Conservation (phyloP, 1,140 invertebrate genomes). For the Homalodisca vitripennis region DNA sequence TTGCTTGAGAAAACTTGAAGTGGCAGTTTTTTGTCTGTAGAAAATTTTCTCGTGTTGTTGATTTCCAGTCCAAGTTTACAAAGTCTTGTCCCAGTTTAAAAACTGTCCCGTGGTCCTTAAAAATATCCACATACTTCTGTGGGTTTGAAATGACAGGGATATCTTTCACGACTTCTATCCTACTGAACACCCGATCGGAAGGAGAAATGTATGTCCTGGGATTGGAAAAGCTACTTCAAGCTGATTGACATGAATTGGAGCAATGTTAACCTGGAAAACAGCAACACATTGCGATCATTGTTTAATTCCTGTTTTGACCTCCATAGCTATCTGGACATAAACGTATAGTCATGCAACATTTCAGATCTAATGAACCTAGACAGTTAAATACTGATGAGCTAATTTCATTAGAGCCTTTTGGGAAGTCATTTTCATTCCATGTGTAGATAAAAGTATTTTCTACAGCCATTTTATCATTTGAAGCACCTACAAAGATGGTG, state of each 20-base stretch:
- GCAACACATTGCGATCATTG: background rate
- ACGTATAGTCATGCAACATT: background rate
- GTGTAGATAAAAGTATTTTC: background rate
- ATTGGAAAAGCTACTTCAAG: slow-evolving; percentile 42
- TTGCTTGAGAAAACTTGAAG: slow-evolving; percentile 34
- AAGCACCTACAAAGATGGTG: background rate
- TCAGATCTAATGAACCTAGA: background rate
- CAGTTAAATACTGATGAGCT: background rate
- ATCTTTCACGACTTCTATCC: slow-evolving; percentile 40
- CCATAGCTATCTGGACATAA: no score
- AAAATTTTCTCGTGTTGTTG: background rate
- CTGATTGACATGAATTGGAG: slow-evolving; percentile 36
- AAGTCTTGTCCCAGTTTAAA: background rate
- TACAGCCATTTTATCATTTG: no score
- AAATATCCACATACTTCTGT: slow-evolving; percentile 31
- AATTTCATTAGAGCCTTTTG: background rate
- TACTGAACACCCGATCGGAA: slow-evolving; percentile 44
- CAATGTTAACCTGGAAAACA: slow-evolving; percentile 10
- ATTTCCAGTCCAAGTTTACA: slow-evolving; percentile 29
- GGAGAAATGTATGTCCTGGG: slow-evolving; percentile 42
- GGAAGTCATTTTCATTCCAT: background rate
- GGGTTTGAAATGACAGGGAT: slow-evolving; percentile 36
- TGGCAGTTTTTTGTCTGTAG: slow-evolving; percentile 29
- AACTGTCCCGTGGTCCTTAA: slow-evolving; percentile 31
- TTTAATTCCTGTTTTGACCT: no score